Evolutionary conservation across 2,113 vertebrate genomes (phyloP), one percentile per base, ranked within the genome.

Genomic region (Eleginops maclovinus): DNA sequence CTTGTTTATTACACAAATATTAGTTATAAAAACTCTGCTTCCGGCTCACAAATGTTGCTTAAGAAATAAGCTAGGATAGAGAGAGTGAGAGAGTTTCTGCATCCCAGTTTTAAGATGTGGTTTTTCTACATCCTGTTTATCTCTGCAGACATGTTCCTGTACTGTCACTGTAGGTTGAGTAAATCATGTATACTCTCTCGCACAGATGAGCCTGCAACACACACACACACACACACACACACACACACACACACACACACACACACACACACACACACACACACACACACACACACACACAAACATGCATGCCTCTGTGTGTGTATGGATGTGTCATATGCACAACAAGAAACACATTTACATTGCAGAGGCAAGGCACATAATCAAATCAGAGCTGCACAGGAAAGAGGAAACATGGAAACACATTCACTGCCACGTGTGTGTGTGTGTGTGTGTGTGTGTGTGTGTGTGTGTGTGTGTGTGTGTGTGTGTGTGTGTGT

Each of bases 301-400:
- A n/a, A n/a, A n/a, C n/a, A n/a, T 22, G 21, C 43, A 66, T 10
- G 9, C 46, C 11, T 26, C 16, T 76, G 49, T 76, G 49, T 76
- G 77, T 67, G 55, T 13, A 49, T 64, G 19, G 40, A 54, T 55
- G 53, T 11, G 13, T 58, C 53, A 28, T 46, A 59, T 63, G 41
- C 15, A 6, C 19, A 50, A 44, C n/a, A 47, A 49, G 66, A 68
- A n/a, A 75, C 64, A 78, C 26, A 69, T 77, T 81, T 43, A 64
- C 69, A 77, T 62, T 15, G 9, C n/a, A 22, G 15, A 71, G 21
- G 49, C 11, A 43, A n/a, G 9, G 21, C n/a, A 63, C 61, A 58
- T 66, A 59, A 84, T 87, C 72, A 82, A 47, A 83, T 77, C 76
- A 59, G 59, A 64, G n/a, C 67, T 69, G 51, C 46, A 67, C 55